These are phyloP conservation scores for Gambusia affinis DNA, from an alignment of 2,113 vertebrate genomes.

Conservation along the genomic window DNA sequence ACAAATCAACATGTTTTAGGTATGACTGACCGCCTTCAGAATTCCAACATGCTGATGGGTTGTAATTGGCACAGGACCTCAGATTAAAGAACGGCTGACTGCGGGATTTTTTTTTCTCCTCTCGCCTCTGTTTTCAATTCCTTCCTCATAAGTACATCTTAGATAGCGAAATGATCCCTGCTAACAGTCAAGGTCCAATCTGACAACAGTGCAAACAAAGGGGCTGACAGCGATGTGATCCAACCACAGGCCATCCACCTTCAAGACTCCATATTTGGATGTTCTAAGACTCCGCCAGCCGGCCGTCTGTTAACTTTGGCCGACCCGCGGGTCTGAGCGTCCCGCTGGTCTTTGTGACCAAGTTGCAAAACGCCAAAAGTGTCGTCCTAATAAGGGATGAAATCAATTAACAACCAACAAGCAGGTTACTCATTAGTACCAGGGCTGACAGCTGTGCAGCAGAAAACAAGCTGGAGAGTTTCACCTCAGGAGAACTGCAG, in stretches of 20 bases:
- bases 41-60: slow-evolving; percentile 16
- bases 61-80: slow-evolving; percentile 3
- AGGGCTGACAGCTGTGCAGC: neutral
- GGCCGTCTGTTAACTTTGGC: slow-evolving; percentile 25
- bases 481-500: neutral
- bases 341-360: slow-evolving; percentile 20
- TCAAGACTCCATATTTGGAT: slow-evolving; percentile 77
- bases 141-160: slow-evolving; percentile 52
- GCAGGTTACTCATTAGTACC: slow-evolving; percentile 41
- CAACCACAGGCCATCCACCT: slow-evolving; percentile 22
- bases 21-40: neutral
- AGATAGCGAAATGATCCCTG: slow-evolving; percentile 63
- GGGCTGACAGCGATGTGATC: slow-evolving; percentile 30
- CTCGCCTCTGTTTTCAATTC: slow-evolving; percentile 51
- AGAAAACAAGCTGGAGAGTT: neutral
- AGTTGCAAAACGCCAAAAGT: slow-evolving; percentile 47
- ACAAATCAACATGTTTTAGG: slow-evolving; percentile 8
- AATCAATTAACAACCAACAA: slow-evolving; percentile 49
- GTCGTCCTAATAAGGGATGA: slow-evolving; percentile 64
- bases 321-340: slow-evolving; percentile 21
- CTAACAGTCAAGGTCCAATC: slow-evolving; percentile 77
- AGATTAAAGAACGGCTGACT: slow-evolving; percentile 60
- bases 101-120: slow-evolving; percentile 21
- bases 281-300: slow-evolving; percentile 58
- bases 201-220: slow-evolving; percentile 66